Base-by-base conservation (phyloP, 2,113 vertebrate species). In the Stictonetta naevosa region DNA sequence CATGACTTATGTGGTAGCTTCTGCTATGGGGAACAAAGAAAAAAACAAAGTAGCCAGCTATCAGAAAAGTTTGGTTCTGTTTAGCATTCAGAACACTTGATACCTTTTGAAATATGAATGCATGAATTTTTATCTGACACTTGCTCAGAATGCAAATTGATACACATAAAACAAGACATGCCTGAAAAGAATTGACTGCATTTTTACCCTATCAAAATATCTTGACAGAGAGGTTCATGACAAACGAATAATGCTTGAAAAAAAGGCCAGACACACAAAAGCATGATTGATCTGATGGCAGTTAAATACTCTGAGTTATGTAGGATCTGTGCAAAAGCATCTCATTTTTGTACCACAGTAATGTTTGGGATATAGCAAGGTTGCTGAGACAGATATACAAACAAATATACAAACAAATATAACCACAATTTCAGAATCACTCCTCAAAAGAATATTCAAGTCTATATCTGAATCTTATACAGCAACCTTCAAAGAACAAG, bases 1-100 rank as follows among this genome's bases (percentile, higher is more conserved):
- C 58, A 36, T 40, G 33, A 76, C 73, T 95, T 92, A 63, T 92
- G 73, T 73, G 86, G 31, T 78, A 58, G 23, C 80, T 76, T 92
- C 83, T 96, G 83, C 58, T 89, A 8, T 73, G 50, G n/a, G 60
- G 84, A 96, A 83, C 75, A 95, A 89, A 89, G 56, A 87, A 74
- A 53, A 73, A 93, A 95, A 91, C 52, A 67, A 89, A 88, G 23
- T 88, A 82, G 13, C 20, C 20, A 77, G 11, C 36, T 77, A 42
- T 80, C 40, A 91, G 78, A 80, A 87, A 92, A 80, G 10, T 56
- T 87, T 73, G 46, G 14, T 3, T 3, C 18, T 77, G 10, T 91
- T 85, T 80, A 86, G 4, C n/a, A 71, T 85, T 86, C 60, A 77
- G 67, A 77, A 4, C 28, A 33, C 2, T 25, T 78, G 11, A 38